Conservation (phyloP, 2,888 invertebrate species). For the Chromoteleia sp. region DNA sequence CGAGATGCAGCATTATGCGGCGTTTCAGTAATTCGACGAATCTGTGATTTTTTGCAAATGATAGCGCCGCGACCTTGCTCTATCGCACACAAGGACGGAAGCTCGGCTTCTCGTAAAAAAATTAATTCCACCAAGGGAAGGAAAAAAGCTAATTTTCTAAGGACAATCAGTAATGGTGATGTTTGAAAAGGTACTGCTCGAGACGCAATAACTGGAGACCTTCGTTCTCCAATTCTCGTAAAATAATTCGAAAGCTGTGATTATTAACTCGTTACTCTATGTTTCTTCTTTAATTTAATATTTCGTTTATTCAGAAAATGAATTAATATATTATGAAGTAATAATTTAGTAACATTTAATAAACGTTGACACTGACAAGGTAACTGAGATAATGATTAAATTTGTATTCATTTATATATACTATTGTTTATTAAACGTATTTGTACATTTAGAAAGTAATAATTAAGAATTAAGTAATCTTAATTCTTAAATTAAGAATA, state of each 20-base stretch:
- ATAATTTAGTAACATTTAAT: too few relatives aligned
- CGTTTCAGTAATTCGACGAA: slow-evolving; percentile 38
- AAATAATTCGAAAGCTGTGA: slow-evolving; percentile 20
- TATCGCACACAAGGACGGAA: slow-evolving; percentile 49
- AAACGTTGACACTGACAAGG: too few relatives aligned
- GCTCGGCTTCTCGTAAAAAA: slow-evolving; percentile 20
- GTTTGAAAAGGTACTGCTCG: slow-evolving; percentile 36
- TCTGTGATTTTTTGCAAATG: slow-evolving; percentile 51
- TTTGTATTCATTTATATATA: too few relatives aligned
- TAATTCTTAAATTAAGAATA: too few relatives aligned
- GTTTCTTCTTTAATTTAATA: slow-evolving; percentile 9
- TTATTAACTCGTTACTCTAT: slow-evolving; percentile 22
- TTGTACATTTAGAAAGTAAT: too few relatives aligned
- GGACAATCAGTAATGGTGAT: slow-evolving; percentile 44
- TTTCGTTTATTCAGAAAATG: not conserved
- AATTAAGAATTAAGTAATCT: too few relatives aligned
- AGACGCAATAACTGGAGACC: slow-evolving; percentile 47
- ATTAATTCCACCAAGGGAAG: slow-evolving; percentile 45
- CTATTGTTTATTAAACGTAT: too few relatives aligned
- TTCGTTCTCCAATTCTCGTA: slow-evolving; percentile 34
- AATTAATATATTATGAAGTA: not conserved
- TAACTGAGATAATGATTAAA: too few relatives aligned
- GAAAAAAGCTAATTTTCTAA: slow-evolving; percentile 65
- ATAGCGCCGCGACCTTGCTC: slow-evolving; percentile 49
- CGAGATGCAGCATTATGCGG: slow-evolving; percentile 37